A percentile compares a stretch with the other conserved stretches of the same genome.
phyloP scores from a whole-genome alignment of 2,888 invertebrate species.

The Palloptera scutellata region DNA sequence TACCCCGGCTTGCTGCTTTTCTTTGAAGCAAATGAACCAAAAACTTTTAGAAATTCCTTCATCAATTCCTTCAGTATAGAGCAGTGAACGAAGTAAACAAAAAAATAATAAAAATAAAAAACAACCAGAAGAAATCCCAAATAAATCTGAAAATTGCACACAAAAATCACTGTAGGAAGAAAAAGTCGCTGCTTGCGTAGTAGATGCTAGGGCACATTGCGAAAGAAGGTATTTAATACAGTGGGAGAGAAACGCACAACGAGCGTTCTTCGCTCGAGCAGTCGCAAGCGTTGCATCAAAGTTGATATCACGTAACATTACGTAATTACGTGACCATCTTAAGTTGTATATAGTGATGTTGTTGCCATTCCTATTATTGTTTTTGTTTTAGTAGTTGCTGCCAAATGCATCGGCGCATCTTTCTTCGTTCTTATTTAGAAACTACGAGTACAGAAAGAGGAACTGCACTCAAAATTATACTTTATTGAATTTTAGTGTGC shows the following conservation, averaged over 20 bases:
- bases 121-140: not conserved
- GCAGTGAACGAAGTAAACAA: not conserved
- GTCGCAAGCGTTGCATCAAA: constrained; percentile 10
- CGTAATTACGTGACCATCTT: constrained; percentile 45
- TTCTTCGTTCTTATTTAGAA: not conserved
- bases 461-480: not conserved
- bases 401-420: too few relatives aligned
- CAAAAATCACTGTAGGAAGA: not conserved
- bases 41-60: constrained; percentile 25
- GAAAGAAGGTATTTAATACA: not conserved
- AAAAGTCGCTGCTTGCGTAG: too few relatives aligned
- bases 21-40: constrained; percentile 16
- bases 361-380: constrained; percentile 2
- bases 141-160: not conserved
- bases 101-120: not conserved
- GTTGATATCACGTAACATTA: constrained; percentile 43
- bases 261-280: not conserved
- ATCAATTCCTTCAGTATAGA: not conserved
- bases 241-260: not conserved
- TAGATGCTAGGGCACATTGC: not conserved
- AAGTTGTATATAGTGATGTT: constrained; percentile 23
- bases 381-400: constrained; percentile 19
- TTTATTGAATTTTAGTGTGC: not conserved
- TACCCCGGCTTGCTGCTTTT: too few relatives aligned
- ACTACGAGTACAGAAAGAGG: not conserved